A percentile compares a stretch with the other conserved stretches of the same genome.
Evolutionary conservation across 2,888 invertebrate species (phyloP).

Genomic region (Xylota sylvarum): DNA sequence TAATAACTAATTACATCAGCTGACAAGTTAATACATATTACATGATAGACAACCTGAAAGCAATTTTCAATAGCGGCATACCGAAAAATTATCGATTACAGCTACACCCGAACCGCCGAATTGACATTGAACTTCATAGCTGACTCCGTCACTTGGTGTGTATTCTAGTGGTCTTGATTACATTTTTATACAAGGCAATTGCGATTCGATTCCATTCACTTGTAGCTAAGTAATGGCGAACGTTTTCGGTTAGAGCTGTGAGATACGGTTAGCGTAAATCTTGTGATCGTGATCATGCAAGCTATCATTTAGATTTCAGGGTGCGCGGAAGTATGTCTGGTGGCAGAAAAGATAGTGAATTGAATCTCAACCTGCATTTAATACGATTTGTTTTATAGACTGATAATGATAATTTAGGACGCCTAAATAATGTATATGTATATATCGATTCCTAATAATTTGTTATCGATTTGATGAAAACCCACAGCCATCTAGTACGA

Average conservation of each 20-base stretch:
- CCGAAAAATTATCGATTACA: not conserved
- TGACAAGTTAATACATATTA: constrained; percentile 25
- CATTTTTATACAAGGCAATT: constrained; percentile 21
- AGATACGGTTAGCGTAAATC: constrained; percentile 11
- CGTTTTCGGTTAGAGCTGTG: constrained; percentile 7
- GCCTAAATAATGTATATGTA: too few relatives aligned
- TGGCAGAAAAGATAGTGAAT: constrained; percentile 5
- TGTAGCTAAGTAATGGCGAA: not conserved
- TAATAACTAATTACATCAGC: constrained; percentile 15
- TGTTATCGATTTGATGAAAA: too few relatives aligned
- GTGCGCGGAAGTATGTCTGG: not conserved
- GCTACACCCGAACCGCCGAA: not conserved
- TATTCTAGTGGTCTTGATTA: constrained; percentile 6
- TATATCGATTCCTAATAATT: too few relatives aligned
- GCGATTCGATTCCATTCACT: constrained; percentile 35
- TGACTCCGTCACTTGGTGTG: constrained; percentile 23
- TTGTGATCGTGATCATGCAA: constrained; percentile 35
- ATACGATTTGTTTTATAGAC: too few relatives aligned
- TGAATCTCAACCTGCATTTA: too few relatives aligned
- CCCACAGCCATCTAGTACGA: too few relatives aligned
- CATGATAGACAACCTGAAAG: not conserved
- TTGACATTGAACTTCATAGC: constrained; percentile 63
- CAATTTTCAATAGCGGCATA: constrained; percentile 1
- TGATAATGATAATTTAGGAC: too few relatives aligned
- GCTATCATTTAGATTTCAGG: not conserved